phyloP scores from a whole-genome alignment of 2,113 vertebrate genomes.

The Hirundichthys speculiger region DNA sequence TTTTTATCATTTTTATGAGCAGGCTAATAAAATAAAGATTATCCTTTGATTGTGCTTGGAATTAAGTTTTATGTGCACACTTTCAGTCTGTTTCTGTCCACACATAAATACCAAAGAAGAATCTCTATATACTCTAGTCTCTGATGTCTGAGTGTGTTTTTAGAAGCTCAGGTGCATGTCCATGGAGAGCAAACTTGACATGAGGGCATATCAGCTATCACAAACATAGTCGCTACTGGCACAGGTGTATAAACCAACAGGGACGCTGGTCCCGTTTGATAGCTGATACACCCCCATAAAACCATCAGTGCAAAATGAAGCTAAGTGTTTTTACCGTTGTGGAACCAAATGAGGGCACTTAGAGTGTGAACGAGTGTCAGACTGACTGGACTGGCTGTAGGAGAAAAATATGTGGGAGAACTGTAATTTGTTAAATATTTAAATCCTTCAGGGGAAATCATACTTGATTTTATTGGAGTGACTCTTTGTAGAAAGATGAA shows the following conservation, averaged over 20 bases:
- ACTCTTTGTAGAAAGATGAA: slow-evolving; percentile 49
- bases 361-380: slow-evolving; percentile 38
- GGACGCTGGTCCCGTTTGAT: slow-evolving; percentile 55
- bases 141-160: slow-evolving; percentile 65
- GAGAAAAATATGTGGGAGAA: slow-evolving; percentile 32
- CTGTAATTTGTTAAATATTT: slow-evolving; percentile 49
- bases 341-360: slow-evolving; percentile 50
- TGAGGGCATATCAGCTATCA: slow-evolving; percentile 74
- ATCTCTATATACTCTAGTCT: slow-evolving; percentile 44
- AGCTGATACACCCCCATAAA: slow-evolving; percentile 54
- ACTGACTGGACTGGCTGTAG: slow-evolving; percentile 29
- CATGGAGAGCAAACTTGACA: slow-evolving; percentile 48
- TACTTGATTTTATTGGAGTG: slow-evolving; percentile 50
- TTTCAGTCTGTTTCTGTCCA: background rate
- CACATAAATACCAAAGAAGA: slow-evolving; percentile 9
- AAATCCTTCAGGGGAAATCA: slow-evolving; percentile 37
- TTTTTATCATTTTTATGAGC: slow-evolving; percentile 41
- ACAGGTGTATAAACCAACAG: slow-evolving; percentile 74
- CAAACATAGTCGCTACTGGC: slow-evolving; percentile 45
- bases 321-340: slow-evolving; percentile 49
- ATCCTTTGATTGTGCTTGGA: too few relatives aligned
- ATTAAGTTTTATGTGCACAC: background rate
- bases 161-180: slow-evolving; percentile 62
- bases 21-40: background rate
- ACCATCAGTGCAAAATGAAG: slow-evolving; percentile 50